Percentiles rank a stretch among this genome's conserved stretches.
These are phyloP conservation scores for Brachylomia viminalis DNA, from an alignment of 2,888 invertebrate genomes.

Conservation along the genomic window DNA sequence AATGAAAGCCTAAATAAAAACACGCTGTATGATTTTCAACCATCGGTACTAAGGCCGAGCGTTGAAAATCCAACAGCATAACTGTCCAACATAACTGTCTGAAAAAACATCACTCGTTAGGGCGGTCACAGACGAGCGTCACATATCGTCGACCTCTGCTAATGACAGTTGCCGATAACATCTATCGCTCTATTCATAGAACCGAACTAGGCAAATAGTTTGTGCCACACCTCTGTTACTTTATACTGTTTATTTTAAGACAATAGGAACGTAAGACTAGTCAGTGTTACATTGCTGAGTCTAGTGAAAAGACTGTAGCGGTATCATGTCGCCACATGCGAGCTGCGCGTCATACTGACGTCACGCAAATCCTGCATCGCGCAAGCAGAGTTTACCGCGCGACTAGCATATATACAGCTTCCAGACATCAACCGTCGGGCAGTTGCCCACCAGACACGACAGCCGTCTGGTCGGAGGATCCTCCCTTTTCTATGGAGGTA, in stretches of 20 bases:
- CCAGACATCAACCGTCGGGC: no score
- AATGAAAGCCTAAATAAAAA: not conserved
- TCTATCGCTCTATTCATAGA: not conserved
- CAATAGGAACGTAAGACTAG: not conserved
- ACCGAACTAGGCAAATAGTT: not conserved
- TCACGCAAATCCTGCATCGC: no score
- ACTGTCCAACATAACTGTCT: not conserved
- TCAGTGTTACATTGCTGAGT: not conserved
- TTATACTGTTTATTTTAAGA: not conserved
- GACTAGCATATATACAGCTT: no score
- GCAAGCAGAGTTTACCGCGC: no score
- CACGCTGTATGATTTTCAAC: not conserved
- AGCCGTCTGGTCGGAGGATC: no score
- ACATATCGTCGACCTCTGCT: slow-evolving; percentile 26
- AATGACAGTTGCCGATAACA: slow-evolving; percentile 23
- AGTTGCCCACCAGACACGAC: no score
- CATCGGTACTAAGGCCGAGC: not conserved
- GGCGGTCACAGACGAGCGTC: not conserved
- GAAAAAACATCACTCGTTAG: slow-evolving; percentile 21
- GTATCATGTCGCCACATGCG: no score
- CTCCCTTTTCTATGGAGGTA: no score
- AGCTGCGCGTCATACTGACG: no score
- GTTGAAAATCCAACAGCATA: not conserved
- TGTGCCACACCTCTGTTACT: not conserved
- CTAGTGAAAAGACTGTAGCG: no score